phyloP scores from a whole-genome alignment of 2,797 vertebrate species.

The Melanotaenia boesemani region DNA sequence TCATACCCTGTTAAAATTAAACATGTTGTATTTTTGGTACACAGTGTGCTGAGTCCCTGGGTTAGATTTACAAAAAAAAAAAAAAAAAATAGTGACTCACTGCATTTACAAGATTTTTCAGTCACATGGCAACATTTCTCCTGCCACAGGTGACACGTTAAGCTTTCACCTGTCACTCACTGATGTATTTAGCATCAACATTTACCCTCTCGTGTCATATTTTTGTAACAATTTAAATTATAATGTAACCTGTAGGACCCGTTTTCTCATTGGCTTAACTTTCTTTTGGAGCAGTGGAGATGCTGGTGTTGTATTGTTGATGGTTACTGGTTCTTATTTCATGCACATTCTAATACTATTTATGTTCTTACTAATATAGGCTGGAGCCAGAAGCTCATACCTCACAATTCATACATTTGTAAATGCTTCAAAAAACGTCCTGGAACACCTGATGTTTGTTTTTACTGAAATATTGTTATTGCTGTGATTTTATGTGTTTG shows the following conservation, averaged over 20 bases:
- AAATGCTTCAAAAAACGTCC: too few species aligned
- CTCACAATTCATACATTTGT: too few species aligned
- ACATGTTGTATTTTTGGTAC: slow-evolving; percentile 23
- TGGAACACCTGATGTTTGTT: too few species aligned
- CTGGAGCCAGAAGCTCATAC: too few species aligned
- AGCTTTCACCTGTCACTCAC: slow-evolving; percentile 6
- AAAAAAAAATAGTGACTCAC: slow-evolving; percentile 41
- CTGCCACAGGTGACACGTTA: slow-evolving; percentile 6
- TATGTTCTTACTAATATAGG: too few species aligned
- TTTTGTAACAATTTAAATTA: background rate
- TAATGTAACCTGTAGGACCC: background rate
- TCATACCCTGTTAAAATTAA: slow-evolving; percentile 3
- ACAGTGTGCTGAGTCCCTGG: slow-evolving; percentile 2
- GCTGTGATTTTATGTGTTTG: too few species aligned
- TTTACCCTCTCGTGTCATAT: slow-evolving; percentile 1
- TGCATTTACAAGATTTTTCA: slow-evolving; percentile 21
- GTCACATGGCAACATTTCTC: slow-evolving; percentile 19
- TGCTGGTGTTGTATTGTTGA: background rate
- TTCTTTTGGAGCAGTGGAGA: too few species aligned
- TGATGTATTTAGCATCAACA: background rate
- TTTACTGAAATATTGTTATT: too few species aligned
- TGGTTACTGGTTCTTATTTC: background rate
- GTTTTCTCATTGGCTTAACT: too few species aligned
- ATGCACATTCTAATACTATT: too few species aligned
- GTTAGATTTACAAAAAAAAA: slow-evolving; percentile 2